Percentiles rank a stretch among this genome's conserved stretches.
phyloP scores from a whole-genome alignment of 92 coral and sea anemone species.

The Palythoa grandiflora region DNA sequence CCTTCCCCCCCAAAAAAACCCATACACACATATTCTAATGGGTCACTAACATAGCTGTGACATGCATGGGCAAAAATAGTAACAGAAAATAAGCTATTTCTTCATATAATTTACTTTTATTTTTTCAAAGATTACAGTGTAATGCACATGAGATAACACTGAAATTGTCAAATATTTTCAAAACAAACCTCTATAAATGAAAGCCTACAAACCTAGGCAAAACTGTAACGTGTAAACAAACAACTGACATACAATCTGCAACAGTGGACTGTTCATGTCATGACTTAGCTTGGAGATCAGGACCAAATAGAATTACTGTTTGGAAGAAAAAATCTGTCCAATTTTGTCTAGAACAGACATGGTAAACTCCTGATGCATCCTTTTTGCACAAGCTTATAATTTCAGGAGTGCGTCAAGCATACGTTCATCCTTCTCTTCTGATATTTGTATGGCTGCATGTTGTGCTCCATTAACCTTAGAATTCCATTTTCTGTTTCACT shows the following conservation, averaged over 20 bases:
- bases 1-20: too few species aligned
- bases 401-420: constrained; percentile 56
- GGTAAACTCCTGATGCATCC: constrained; percentile 59
- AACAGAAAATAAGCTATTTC: constrained; percentile 14
- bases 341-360: constrained; percentile 56
- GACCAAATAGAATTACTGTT: background rate
- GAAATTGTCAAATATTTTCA: background rate
- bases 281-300: constrained; percentile 4
- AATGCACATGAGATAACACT: constrained; percentile 19
- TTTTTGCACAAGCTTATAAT: constrained; percentile 48
- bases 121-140: constrained; percentile 12
- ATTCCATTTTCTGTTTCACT: constrained; percentile 48
- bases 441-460: constrained; percentile 44
- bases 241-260: constrained; percentile 25
- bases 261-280: constrained; percentile 9
- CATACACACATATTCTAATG: background rate
- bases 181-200: too few species aligned
- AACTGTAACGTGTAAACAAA: constrained; percentile 10
- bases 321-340: constrained; percentile 43
- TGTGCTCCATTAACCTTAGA: constrained; percentile 57
- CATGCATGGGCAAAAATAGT: background rate
- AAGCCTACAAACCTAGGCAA: constrained; percentile 3
- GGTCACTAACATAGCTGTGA: constrained; percentile 25
- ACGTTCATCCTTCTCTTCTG: constrained; percentile 56
- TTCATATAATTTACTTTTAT: background rate